Evolutionary conservation across 2,797 vertebrate genomes (phyloP).

Genomic region (Avahi laniger): DNA sequence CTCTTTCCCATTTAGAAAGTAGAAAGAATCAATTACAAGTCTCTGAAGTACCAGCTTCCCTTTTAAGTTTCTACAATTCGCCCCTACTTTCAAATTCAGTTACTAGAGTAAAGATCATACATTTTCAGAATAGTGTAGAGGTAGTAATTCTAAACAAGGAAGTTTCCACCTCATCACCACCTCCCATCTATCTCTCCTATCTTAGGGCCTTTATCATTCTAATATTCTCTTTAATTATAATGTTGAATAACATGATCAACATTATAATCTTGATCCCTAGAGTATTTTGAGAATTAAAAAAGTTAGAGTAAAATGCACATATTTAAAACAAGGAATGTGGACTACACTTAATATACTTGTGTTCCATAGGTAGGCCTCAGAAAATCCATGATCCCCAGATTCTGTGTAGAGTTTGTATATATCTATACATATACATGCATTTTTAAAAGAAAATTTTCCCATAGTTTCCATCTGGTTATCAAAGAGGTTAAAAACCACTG

Average conservation of each 20-base stretch:
- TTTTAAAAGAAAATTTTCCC: not conserved
- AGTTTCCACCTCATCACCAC: not conserved
- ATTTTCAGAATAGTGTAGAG: slow-evolving; percentile 17
- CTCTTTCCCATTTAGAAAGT: slow-evolving; percentile 38
- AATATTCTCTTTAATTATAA: slow-evolving; percentile 38
- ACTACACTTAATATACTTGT: not conserved
- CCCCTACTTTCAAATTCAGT: slow-evolving; percentile 35
- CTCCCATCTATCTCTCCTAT: not conserved
- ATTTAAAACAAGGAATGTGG: slow-evolving; percentile 10
- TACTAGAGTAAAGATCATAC: not conserved
- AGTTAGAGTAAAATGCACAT: not conserved
- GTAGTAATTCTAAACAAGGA: slow-evolving; percentile 3
- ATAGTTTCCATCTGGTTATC: slow-evolving; percentile 12
- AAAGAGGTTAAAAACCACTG: slow-evolving; percentile 4
- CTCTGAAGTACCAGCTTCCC: slow-evolving; percentile 13
- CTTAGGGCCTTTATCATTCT: not conserved
- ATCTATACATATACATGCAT: not conserved
- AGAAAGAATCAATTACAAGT: slow-evolving; percentile 49
- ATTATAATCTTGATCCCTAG: too few relatives aligned
- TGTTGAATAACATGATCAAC: not conserved
- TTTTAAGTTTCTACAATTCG: slow-evolving; percentile 41
- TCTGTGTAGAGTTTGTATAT: not conserved
- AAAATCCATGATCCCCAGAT: slow-evolving; percentile 12
- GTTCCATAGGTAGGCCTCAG: not conserved
- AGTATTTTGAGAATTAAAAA: not conserved